Evolutionary conservation across 2,113 vertebrate species (phyloP).

Genomic region (Pangasianodon gigas): DNA sequence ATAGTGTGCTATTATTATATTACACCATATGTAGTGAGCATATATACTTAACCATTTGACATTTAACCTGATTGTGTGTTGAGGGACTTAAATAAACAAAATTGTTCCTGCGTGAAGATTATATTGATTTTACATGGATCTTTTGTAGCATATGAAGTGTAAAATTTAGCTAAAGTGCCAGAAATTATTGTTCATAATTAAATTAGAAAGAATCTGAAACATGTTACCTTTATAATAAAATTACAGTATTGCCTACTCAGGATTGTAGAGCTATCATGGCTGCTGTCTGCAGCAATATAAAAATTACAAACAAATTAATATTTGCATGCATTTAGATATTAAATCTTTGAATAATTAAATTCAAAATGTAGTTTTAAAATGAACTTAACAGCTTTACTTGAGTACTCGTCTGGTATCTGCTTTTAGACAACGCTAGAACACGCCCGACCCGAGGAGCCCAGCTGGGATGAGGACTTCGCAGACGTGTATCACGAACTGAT

Average conservation of each 20-base stretch:
- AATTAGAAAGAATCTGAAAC: too few relatives aligned
- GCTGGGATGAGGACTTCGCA: constrained; percentile 97
- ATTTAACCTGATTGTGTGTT: too few relatives aligned
- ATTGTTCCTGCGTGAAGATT: too few relatives aligned
- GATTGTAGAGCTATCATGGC: not conserved
- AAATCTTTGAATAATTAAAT: not conserved
- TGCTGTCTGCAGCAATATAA: not conserved
- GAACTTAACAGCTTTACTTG: not conserved
- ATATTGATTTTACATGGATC: too few relatives aligned
- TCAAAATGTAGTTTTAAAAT: not conserved
- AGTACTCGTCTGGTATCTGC: constrained; percentile 23
- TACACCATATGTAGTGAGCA: too few relatives aligned
- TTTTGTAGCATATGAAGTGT: too few relatives aligned
- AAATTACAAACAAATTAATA: not conserved
- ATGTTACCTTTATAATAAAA: too few relatives aligned
- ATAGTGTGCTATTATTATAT: too few relatives aligned
- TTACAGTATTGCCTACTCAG: not conserved
- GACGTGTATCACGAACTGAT: constrained; percentile 97
- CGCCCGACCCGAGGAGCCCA: constrained; percentile 88
- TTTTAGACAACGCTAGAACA: constrained; percentile 86
- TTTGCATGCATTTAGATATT: not conserved
- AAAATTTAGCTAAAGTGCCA: too few relatives aligned
- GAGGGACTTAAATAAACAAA: too few relatives aligned
- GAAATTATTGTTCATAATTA: not conserved
- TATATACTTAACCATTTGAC: too few relatives aligned